Evolutionary conservation across 2,888 invertebrate species (phyloP), one percentile per base, ranked within the genome.

Genomic region (Heliconius aoede): DNA sequence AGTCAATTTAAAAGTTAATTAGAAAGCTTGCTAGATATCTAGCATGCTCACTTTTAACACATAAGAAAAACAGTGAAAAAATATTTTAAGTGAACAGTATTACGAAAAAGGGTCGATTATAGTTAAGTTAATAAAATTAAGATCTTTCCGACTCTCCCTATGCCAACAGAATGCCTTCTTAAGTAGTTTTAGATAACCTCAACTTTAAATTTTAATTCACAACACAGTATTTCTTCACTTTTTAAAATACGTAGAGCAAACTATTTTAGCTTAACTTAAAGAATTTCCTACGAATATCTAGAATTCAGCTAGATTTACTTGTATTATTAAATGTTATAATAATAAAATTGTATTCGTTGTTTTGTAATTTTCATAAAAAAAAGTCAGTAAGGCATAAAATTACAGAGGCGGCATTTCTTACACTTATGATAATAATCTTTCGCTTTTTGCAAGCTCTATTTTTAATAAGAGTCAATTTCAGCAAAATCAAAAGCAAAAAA

Each of bases 1-100:
- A 86, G 87, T 79, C 80, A 79, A 80, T 80, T 81, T 79, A 74
- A 71, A 73, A 61, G 72, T 51, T 79, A 76, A 71, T 32, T 77
- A 76, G 65, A 72, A 72, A 46, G 68, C 58, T 74, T 75, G 51
- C 72, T 68, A 72, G 74, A 55, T 74, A 65, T 36, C 67, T 77
- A 26, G 46, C 65, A 64, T 71, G 24, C 68, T 61, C 60, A 72
- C 72, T 61, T 65, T 30, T 69, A 72, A 55, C 40, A 72, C 9
- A 15, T 75, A 75, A 51, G 51, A 74, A 32, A 7, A 28, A 71
- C 69, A 58, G 72, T 36, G 55, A 36, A 55, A 61, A 67, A 67
- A 28, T 72, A 67, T 72, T 72, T 72, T 72, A 60, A 67, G 26
- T 40, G 60, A 65, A 60, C 72, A 76, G 72, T 76, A 76, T 72